Percentiles rank a stretch among this genome's conserved stretches.
Evolutionary conservation across 2,888 invertebrate species (phyloP).

Genomic region (Calameuta filiformis): DNA sequence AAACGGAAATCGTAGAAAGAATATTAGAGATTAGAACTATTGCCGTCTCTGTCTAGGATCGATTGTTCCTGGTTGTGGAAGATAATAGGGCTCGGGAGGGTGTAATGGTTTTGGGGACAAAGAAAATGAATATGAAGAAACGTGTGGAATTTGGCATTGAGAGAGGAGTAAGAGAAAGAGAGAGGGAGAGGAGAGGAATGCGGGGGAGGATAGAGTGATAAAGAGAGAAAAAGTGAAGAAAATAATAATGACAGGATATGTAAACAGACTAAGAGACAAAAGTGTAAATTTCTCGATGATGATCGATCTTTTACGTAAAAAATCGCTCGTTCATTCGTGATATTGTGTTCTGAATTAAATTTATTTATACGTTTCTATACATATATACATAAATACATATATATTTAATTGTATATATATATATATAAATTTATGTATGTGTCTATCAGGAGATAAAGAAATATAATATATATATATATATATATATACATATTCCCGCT

Average conservation of each 20-base stretch:
- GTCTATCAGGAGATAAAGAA: conserved; percentile 26
- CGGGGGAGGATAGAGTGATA: not conserved
- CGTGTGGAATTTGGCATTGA: no score
- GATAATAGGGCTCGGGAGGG: no score
- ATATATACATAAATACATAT: conserved; percentile 29
- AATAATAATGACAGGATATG: not conserved
- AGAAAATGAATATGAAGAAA: no score
- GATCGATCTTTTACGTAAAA: not conserved
- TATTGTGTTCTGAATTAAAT: conserved; percentile 40
- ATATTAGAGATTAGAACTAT: no score
- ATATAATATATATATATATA: conserved; percentile 7
- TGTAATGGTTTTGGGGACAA: no score
- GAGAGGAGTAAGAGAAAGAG: no score
- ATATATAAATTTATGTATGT: conserved; percentile 31
- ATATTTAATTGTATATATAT: conserved; percentile 38
- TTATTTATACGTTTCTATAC: conserved; percentile 27
- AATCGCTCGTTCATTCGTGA: conserved; percentile 32
- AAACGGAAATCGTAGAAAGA: no score
- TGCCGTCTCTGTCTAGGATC: no score
- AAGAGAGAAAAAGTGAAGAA: not conserved
- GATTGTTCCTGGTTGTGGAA: no score
- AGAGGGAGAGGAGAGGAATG: not conserved
- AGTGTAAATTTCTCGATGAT: not conserved
- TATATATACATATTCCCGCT: no score
- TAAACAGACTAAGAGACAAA: not conserved